phyloP scores from a whole-genome alignment of 2,888 invertebrate species.

The Cephus rjabovi region DNA sequence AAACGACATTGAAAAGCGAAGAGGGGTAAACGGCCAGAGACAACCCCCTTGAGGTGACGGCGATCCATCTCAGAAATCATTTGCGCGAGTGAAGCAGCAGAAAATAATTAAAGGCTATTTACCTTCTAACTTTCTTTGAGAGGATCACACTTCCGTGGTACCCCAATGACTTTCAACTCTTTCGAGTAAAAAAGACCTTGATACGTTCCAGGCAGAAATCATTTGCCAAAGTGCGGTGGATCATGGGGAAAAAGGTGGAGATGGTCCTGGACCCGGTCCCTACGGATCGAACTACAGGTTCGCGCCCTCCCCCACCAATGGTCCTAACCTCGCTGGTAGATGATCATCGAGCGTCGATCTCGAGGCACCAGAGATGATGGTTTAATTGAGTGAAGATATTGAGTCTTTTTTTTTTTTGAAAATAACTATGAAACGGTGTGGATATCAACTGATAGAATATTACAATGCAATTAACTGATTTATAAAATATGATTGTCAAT shows the following conservation, averaged over 20 bases:
- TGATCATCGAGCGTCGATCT: background rate
- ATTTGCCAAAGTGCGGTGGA: background rate
- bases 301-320: background rate
- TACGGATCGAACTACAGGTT: background rate
- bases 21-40: background rate
- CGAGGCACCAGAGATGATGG: background rate
- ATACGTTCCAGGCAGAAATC: background rate
- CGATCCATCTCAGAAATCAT: background rate
- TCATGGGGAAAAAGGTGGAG: too few species aligned
- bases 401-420: background rate
- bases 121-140: background rate
- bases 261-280: background rate
- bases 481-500: background rate
- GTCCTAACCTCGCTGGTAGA: background rate
- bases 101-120: background rate
- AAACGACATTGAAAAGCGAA: background rate
- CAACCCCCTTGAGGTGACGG: background rate
- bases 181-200: background rate
- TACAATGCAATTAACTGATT: background rate
- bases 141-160: background rate
- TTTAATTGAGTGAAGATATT: background rate
- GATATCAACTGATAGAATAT: background rate
- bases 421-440: background rate
- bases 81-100: background rate
- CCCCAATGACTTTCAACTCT: background rate